phyloP scores from a whole-genome alignment of 2,113 vertebrate genomes.

The Cromileptes altivelis region DNA sequence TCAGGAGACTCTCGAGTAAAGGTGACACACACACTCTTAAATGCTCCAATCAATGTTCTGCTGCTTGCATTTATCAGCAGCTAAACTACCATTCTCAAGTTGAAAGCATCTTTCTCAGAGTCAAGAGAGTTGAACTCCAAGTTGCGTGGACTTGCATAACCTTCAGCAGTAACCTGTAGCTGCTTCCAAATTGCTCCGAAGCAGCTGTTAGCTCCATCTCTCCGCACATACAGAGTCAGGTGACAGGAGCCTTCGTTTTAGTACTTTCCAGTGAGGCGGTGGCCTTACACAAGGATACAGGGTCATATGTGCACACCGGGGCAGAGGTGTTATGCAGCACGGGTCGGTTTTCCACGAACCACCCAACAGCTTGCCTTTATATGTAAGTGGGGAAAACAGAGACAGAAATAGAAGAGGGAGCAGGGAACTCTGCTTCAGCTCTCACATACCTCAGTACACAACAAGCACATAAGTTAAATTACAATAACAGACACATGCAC shows the following conservation, averaged over 20 bases:
- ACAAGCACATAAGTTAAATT: slow-evolving; percentile 35
- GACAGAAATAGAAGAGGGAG: slow-evolving; percentile 51
- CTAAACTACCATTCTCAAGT: slow-evolving; percentile 33
- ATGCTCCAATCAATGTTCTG: slow-evolving; percentile 44
- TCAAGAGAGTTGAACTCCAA: slow-evolving; percentile 40
- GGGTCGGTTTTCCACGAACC: slow-evolving; percentile 57
- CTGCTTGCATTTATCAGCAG: slow-evolving; percentile 51
- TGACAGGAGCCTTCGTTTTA: slow-evolving; percentile 23
- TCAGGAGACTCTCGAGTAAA: slow-evolving; percentile 48
- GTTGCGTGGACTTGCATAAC: slow-evolving; percentile 31
- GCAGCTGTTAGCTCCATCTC: slow-evolving; percentile 55
- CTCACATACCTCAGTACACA: slow-evolving; percentile 41
- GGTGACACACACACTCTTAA: slow-evolving; percentile 49
- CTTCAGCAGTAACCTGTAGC: slow-evolving; percentile 43
- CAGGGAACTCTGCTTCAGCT: slow-evolving; percentile 49
- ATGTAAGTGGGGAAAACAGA: slow-evolving; percentile 24
- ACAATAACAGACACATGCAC: slow-evolving; percentile 19
- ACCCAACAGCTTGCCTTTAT: slow-evolving; percentile 48
- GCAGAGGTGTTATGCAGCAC: slow-evolving; percentile 9
- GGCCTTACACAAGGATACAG: not conserved
- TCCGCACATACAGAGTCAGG: slow-evolving; percentile 33
- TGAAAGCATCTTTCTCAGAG: slow-evolving; percentile 21
- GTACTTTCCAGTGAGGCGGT: slow-evolving; percentile 34
- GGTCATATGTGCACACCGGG: slow-evolving; percentile 38
- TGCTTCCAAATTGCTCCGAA: slow-evolving; percentile 21